phyloP scores from a whole-genome alignment of 1,140 invertebrate species.

The Babylonia areolata region DNA sequence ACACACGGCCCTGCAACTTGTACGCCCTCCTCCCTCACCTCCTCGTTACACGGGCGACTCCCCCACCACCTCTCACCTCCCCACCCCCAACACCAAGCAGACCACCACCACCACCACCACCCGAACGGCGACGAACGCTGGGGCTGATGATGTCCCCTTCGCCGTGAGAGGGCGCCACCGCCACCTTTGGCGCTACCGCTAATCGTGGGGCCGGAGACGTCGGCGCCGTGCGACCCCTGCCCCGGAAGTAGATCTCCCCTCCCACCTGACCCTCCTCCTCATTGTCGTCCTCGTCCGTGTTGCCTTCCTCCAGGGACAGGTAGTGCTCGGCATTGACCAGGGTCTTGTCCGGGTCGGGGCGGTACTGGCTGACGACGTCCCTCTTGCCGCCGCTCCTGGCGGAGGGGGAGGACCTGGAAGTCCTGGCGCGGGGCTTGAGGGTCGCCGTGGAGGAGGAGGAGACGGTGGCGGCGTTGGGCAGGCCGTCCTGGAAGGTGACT shows the following conservation, averaged over 20 bases:
- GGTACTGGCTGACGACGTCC: not conserved
- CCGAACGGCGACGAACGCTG: not conserved
- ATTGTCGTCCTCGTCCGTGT: not conserved
- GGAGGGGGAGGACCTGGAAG: not conserved
- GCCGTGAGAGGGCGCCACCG: not conserved
- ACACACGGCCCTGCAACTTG: too few relatives aligned
- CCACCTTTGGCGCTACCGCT: too few relatives aligned
- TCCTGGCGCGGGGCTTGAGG: not conserved
- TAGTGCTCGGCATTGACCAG: conserved; percentile 2
- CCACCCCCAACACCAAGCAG: not conserved
- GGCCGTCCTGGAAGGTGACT: not conserved
- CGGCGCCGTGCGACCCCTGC: not conserved
- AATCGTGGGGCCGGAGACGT: not conserved
- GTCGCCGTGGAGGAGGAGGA: not conserved
- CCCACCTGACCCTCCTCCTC: not conserved
- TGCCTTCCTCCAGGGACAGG: too few relatives aligned
- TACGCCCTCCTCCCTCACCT: not conserved
- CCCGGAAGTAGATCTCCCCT: not conserved
- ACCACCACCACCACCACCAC: not conserved
- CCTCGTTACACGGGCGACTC: not conserved
- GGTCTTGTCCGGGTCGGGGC: conserved; percentile 26
- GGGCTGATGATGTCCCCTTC: not conserved
- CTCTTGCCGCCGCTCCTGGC: not conserved
- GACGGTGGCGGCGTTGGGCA: not conserved
- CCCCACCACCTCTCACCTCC: too few relatives aligned